These are phyloP conservation scores for Phyllostomus discolor DNA, from an alignment of 2,113 vertebrate species.

Conservation along the genomic window DNA sequence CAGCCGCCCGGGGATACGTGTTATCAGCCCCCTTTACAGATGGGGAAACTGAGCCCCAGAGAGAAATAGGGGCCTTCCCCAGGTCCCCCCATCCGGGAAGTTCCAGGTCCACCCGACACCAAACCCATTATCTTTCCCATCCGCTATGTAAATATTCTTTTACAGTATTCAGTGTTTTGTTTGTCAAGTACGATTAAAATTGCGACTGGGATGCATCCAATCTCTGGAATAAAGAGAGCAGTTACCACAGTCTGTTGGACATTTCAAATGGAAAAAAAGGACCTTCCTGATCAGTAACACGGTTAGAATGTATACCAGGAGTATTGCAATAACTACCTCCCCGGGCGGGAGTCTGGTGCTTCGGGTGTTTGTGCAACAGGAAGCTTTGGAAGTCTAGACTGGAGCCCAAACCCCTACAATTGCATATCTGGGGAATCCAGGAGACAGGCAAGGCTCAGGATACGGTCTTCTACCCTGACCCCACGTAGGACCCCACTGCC, in stretches of 20 bases:
- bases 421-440: background rate
- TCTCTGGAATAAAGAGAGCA: background rate
- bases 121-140: background rate
- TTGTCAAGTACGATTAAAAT: background rate
- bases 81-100: background rate
- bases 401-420: too few relatives aligned
- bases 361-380: too few relatives aligned
- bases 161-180: background rate
- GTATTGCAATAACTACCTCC: rapidly evolving
- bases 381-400: background rate
- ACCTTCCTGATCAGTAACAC: background rate
- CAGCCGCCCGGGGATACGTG: background rate
- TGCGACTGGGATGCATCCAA: background rate
- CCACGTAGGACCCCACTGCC: background rate
- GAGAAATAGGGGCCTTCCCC: background rate
- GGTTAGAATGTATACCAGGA: background rate
- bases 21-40: background rate
- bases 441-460: background rate
- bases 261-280: background rate
- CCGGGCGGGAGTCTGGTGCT: background rate
- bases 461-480: background rate
- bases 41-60: background rate
- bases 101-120: too few relatives aligned
- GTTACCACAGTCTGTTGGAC: background rate
- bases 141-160: background rate